phyloP scores from a whole-genome alignment of 2,888 invertebrate species.

The Torymus auratus region DNA sequence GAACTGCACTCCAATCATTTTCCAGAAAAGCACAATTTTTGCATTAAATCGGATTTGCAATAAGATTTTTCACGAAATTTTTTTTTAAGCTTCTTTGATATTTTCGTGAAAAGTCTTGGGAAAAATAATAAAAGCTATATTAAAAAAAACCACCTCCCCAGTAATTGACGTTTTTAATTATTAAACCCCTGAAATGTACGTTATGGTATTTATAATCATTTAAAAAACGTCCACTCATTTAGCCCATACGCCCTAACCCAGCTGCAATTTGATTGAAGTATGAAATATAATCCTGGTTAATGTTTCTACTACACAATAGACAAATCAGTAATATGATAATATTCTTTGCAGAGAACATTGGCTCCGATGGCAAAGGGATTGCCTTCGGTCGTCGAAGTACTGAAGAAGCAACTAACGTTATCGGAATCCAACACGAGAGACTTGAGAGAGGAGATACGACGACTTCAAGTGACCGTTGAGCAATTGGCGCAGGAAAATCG shows the following conservation, averaged over 20 bases:
- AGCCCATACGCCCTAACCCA: constrained; percentile 23
- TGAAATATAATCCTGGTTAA: constrained; percentile 29
- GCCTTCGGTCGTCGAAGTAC: constrained; percentile 74
- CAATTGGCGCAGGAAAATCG: constrained; percentile 89
- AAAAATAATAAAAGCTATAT: constrained; percentile 3
- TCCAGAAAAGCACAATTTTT: background rate
- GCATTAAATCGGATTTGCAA: too few species aligned
- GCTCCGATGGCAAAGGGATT: constrained; percentile 72
- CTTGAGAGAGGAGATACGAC: constrained; percentile 81
- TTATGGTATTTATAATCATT: constrained; percentile 22
- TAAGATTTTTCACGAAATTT: too few species aligned
- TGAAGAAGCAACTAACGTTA: constrained; percentile 81
- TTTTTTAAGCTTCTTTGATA: too few species aligned
- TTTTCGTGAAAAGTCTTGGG: background rate
- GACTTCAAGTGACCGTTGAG: constrained; percentile 84
- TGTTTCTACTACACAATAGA: background rate
- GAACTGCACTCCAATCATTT: constrained; percentile 20
- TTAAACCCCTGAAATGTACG: constrained; percentile 14
- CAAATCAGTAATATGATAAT: background rate
- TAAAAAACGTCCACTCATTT: constrained; percentile 14
- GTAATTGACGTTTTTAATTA: constrained; percentile 5
- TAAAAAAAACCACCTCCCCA: constrained; percentile 17
- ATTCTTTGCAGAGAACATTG: constrained; percentile 68
- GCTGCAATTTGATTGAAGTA: constrained; percentile 20
- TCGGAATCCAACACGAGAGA: constrained; percentile 83